Evolutionary conservation across 2,888 invertebrate genomes (phyloP).

Genomic region (Opisthograptis luteolata): DNA sequence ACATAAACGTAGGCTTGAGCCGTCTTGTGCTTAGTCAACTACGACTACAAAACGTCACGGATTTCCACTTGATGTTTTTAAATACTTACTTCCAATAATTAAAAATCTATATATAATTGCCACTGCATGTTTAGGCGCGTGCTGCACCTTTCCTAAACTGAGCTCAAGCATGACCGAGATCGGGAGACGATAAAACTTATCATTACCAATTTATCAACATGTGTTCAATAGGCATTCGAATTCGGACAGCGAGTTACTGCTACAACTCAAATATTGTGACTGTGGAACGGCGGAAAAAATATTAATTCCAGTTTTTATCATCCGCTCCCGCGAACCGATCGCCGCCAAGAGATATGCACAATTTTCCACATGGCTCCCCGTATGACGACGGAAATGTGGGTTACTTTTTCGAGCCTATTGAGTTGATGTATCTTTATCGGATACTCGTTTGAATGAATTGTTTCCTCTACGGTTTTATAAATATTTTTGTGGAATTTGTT

Average conservation of each 20-base stretch:
- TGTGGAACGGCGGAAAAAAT: conserved; percentile 22
- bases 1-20: too few species aligned
- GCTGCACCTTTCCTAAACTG: too few species aligned
- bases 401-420: conserved; percentile 35
- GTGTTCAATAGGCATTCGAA: neutral
- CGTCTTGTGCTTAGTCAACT: too few species aligned
- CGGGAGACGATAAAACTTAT: too few species aligned
- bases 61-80: too few species aligned
- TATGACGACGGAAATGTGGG: conserved; percentile 33
- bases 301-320: conserved; percentile 30
- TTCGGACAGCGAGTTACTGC: neutral
- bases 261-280: conserved; percentile 4
- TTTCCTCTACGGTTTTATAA: conserved; percentile 11
- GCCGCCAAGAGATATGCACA: conserved; percentile 36
- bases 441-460: conserved; percentile 21
- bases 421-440: conserved; percentile 28
- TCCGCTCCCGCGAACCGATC: conserved; percentile 28
- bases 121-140: too few species aligned
- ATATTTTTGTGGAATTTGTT: neutral
- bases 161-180: too few species aligned
- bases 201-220: too few species aligned
- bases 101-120: too few species aligned
- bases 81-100: too few species aligned
- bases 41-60: too few species aligned
- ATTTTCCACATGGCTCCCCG: conserved; percentile 37